phyloP scores from a whole-genome alignment of 2,797 vertebrate genomes.

The Sebastolobus alascanus region DNA sequence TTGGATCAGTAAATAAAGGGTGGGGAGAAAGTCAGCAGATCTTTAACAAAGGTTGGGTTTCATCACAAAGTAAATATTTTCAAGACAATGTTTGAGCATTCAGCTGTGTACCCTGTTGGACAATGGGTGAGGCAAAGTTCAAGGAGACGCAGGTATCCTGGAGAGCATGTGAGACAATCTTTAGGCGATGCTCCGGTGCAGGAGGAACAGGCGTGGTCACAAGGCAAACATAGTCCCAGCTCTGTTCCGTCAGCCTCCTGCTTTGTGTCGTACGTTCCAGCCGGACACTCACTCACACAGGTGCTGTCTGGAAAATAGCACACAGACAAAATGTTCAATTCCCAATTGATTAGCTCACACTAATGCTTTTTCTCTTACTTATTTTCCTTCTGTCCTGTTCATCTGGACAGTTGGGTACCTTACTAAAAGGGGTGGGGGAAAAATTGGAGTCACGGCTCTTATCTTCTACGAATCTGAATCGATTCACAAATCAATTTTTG shows the following conservation, averaged over 20 bases:
- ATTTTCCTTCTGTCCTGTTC: too few species aligned
- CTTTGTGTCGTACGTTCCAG: conserved; percentile 75
- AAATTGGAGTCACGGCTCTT: too few species aligned
- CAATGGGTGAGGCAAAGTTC: conserved; percentile 85
- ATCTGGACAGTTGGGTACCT: too few species aligned
- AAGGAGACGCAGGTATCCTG: conserved; percentile 81
- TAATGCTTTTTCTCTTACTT: too few species aligned
- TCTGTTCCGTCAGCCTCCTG: conserved; percentile 82
- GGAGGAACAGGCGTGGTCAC: conserved; percentile 81
- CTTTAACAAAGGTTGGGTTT: rapidly evolving
- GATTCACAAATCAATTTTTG: not conserved
- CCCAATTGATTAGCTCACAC: too few species aligned
- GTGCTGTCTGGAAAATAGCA: conserved; percentile 75
- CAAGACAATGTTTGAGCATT: rapidly evolving
- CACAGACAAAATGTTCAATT: too few species aligned
- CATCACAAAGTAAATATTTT: conserved; percentile 11
- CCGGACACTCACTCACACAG: conserved; percentile 81
- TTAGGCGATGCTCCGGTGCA: conserved; percentile 81
- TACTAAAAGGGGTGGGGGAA: too few species aligned
- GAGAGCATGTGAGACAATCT: conserved; percentile 84
- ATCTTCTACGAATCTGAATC: not conserved
- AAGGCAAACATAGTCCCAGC: conserved; percentile 83
- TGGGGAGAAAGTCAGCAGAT: not conserved
- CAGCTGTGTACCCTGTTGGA: conserved; percentile 78
- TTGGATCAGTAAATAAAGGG: not conserved